Percentiles rank a stretch among this genome's conserved stretches.
phyloP scores from a whole-genome alignment of 2,113 vertebrate genomes.

The Gadus chalcogrammus region DNA sequence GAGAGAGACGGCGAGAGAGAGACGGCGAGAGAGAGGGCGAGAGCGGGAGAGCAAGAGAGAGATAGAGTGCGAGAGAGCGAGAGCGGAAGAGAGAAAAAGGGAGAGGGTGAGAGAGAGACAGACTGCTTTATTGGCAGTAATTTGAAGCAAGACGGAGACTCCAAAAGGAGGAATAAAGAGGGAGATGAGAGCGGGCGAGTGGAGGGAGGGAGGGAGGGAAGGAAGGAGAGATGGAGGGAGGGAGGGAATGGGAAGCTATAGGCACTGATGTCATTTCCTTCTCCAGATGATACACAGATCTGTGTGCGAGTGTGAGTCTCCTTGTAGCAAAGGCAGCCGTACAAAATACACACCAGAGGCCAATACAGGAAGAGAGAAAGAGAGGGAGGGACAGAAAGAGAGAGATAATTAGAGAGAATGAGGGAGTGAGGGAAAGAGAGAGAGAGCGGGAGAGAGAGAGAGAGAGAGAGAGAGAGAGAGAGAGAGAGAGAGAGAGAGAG shows the following conservation, averaged over 20 bases:
- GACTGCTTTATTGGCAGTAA: slow-evolving; percentile 63
- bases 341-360: neutral
- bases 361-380: neutral
- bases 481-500: too few species aligned
- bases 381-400: neutral
- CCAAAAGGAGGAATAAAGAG: slow-evolving; percentile 54
- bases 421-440: neutral
- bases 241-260: slow-evolving; percentile 17
- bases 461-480: neutral
- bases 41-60: too few species aligned
- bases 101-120: neutral
- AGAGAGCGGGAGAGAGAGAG: neutral
- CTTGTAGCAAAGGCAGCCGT: neutral
- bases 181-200: neutral
- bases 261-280: slow-evolving; percentile 32
- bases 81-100: slow-evolving; percentile 13
- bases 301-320: neutral
- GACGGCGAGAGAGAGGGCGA: too few species aligned
- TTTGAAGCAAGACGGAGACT: slow-evolving; percentile 67
- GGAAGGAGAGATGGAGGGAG: neutral
- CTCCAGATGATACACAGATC: slow-evolving; percentile 22
- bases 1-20: neutral
- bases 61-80: too few species aligned
- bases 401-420: neutral
- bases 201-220: neutral